phyloP scores from a whole-genome alignment of 2,113 vertebrate species.

The Patagioenas fasciata region DNA sequence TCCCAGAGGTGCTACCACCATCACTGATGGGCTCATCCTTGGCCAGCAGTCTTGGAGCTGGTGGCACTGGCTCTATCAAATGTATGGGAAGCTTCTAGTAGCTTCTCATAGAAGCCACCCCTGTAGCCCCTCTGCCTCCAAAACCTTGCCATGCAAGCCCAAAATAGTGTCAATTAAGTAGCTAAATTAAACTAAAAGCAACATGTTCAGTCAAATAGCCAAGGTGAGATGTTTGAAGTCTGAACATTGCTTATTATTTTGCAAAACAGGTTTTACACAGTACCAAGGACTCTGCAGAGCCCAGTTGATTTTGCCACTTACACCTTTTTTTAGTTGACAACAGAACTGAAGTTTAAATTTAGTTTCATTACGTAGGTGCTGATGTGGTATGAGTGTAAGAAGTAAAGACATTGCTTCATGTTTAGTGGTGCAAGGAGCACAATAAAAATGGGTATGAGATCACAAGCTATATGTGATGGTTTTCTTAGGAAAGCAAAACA shows the following conservation, averaged over 20 bases:
- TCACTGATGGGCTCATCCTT: too few species aligned
- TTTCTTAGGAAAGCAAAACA: background rate
- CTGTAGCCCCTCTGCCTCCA: too few species aligned
- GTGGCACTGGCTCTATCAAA: too few species aligned
- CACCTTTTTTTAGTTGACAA: background rate
- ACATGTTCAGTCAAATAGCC: background rate
- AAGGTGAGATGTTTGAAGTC: background rate
- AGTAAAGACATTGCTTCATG: conserved; percentile 3
- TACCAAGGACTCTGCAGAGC: background rate
- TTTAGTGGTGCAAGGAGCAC: background rate
- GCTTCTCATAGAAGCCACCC: too few species aligned
- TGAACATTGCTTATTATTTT: background rate
- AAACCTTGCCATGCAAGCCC: too few species aligned
- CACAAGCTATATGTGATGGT: background rate
- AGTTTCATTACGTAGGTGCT: background rate
- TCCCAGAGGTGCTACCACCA: too few species aligned
- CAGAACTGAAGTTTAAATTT: conserved; percentile 7
- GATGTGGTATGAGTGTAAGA: background rate
- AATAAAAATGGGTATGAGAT: background rate
- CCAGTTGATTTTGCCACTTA: background rate
- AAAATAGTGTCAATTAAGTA: background rate
- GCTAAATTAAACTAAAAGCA: conserved; percentile 7
- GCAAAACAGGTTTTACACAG: background rate
- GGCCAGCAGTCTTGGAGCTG: too few species aligned
- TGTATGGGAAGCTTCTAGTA: too few species aligned